Percentiles rank a stretch among this genome's conserved stretches.
Evolutionary conservation across 2,888 invertebrate species (phyloP).

Genomic region (Hyalella azteca): DNA sequence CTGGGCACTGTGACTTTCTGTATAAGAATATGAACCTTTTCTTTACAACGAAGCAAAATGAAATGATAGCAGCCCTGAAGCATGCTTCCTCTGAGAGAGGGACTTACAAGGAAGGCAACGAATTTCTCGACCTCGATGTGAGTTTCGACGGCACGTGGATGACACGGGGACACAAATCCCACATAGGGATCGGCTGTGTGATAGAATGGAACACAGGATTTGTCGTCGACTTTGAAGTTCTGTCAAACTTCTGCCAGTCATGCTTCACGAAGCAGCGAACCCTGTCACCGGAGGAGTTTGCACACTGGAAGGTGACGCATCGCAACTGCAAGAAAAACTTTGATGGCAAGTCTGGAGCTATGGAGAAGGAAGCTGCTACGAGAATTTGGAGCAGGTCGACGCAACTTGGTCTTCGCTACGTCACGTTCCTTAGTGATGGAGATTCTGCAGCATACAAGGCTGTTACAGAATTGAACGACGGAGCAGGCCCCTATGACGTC

Average conservation of each 20-base stretch:
- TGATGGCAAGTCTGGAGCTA: neutral
- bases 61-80: no score
- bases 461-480: neutral
- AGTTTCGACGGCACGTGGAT: neutral
- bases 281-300: neutral
- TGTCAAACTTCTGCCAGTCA: neutral
- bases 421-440: neutral
- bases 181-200: neutral
- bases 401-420: neutral
- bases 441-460: neutral
- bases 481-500: neutral
- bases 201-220: neutral
- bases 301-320: neutral
- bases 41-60: no score
- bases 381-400: neutral
- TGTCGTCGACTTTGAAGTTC: neutral
- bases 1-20: no score
- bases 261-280: neutral
- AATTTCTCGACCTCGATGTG: no score
- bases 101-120: no score
- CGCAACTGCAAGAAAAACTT: neutral
- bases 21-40: no score
- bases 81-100: no score
- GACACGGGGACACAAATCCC: neutral
- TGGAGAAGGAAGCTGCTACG: neutral